Conservation (phyloP, 2,888 invertebrate genomes). For the Mycogona germanica region DNA sequence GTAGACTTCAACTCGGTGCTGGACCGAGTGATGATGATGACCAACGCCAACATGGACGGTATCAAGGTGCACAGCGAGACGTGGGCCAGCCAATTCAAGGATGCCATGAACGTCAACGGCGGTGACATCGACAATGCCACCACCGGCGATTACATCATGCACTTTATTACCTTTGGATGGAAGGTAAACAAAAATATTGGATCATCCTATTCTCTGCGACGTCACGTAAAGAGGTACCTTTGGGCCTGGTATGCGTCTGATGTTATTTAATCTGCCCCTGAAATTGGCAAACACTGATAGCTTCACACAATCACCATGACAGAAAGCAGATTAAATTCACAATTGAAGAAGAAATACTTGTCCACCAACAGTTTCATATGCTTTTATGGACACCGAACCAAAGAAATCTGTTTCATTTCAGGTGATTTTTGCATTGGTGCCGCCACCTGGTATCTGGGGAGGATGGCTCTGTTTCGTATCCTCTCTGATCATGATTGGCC, state of each 20-base stretch:
- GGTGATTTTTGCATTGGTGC: conserved; percentile 41
- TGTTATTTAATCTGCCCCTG: too few species aligned
- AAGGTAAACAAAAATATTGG: too few species aligned
- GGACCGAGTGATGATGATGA: conserved; percentile 40
- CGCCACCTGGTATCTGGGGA: conserved; percentile 42
- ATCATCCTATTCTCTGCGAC: not conserved
- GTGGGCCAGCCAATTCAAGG: conserved; percentile 41
- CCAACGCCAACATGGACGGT: conserved; percentile 42
- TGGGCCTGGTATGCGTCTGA: too few species aligned
- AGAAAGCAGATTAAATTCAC: too few species aligned
- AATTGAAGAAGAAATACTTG: too few species aligned
- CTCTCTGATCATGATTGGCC: conserved; percentile 42
- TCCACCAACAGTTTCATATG: too few species aligned
- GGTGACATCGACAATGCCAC: conserved; percentile 45
- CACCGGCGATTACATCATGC: conserved; percentile 42
- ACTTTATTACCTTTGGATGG: conserved; percentile 45
- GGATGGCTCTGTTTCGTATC: conserved; percentile 45
- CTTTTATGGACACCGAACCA: too few species aligned
- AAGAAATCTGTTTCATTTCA: too few species aligned
- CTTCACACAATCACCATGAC: too few species aligned
- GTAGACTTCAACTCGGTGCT: conserved; percentile 44
- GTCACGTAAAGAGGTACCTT: not conserved
- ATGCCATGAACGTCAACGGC: conserved; percentile 45
- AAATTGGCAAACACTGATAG: too few species aligned
- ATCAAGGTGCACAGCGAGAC: conserved; percentile 41